phyloP scores from a whole-genome alignment of 2,113 vertebrate genomes.

The Castor canadensis region DNA sequence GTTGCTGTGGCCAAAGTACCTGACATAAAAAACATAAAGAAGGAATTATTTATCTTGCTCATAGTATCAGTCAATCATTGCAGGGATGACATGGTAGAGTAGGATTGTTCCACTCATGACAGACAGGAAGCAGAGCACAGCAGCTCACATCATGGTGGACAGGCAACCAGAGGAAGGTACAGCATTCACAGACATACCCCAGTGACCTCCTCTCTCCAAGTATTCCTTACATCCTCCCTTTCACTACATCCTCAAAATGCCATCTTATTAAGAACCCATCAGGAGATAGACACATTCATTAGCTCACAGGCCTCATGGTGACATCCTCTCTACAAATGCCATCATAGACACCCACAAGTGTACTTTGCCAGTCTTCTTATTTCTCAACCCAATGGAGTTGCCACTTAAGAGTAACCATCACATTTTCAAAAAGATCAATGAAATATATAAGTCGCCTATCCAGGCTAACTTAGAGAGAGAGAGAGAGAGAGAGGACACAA shows the following conservation, averaged over 20 bases:
- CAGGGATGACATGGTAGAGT: too few relatives aligned
- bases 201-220: background rate
- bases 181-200: background rate
- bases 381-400: background rate
- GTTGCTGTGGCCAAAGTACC: too few relatives aligned
- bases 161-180: background rate
- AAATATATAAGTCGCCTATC: too few relatives aligned
- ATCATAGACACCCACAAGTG: background rate
- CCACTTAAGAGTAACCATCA: background rate
- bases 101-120: background rate
- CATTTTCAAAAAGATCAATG: background rate
- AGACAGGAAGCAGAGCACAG: background rate
- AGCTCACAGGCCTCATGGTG: background rate
- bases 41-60: background rate
- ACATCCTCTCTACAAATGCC: background rate
- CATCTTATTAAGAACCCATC: background rate
- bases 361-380: background rate
- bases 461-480: too few relatives aligned
- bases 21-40: too few relatives aligned
- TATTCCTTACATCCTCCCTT: background rate
- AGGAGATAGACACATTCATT: background rate
- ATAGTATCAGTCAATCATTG: background rate
- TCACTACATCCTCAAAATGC: background rate
- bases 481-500: background rate
- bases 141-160: background rate